Percentiles rank a stretch among this genome's conserved stretches.
Evolutionary conservation across 2,888 invertebrate species (phyloP).

Genomic region (Eudemis profundana): DNA sequence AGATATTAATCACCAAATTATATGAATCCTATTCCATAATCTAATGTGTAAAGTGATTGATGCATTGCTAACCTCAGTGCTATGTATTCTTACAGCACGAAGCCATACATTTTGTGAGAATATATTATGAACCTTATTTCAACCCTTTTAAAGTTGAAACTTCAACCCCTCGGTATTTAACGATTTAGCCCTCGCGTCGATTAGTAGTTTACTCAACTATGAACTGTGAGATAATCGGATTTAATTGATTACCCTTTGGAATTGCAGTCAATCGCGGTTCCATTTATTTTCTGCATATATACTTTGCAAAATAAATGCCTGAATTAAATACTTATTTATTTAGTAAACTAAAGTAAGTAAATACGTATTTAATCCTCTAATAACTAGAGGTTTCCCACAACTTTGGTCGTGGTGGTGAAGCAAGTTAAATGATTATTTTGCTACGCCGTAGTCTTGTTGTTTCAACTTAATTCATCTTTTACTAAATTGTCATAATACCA

Average conservation of each 20-base stretch:
- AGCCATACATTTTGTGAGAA: neutral
- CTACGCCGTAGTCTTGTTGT: no score
- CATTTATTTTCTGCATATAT: constrained; percentile 13
- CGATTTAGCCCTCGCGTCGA: constrained; percentile 7
- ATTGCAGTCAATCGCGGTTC: constrained; percentile 21
- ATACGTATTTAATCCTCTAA: no score
- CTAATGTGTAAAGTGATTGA: neutral
- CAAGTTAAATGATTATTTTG: no score
- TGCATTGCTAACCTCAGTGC: neutral
- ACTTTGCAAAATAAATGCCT: neutral
- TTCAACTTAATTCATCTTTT: no score
- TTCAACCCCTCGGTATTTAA: constrained; percentile 3
- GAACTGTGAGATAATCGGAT: constrained; percentile 26
- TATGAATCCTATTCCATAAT: neutral
- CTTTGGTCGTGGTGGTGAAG: no score
- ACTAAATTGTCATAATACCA: no score
- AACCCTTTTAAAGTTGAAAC: neutral
- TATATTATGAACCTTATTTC: neutral
- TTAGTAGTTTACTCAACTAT: constrained; percentile 30
- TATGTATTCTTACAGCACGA: constrained; percentile 1
- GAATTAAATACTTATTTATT: no score
- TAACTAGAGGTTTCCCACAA: no score
- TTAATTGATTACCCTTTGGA: constrained; percentile 29
- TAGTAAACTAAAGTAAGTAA: no score
- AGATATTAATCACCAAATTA: neutral